phyloP scores from a whole-genome alignment of 2,113 vertebrate genomes.

The Pachyramphus minor region DNA sequence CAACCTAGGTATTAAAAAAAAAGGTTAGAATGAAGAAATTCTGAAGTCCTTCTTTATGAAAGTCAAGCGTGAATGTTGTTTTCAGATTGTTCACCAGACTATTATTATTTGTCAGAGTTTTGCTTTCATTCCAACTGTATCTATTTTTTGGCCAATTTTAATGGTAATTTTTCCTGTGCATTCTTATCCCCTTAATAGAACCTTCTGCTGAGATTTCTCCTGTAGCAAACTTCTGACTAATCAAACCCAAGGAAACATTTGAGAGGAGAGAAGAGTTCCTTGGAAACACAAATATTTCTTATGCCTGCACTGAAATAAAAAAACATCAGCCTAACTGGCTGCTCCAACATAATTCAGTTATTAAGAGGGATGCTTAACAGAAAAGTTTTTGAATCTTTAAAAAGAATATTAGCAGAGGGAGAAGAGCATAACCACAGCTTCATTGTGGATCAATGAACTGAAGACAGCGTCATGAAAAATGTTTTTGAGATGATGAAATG shows the following conservation, averaged over 20 bases:
- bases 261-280: background rate
- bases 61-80: background rate
- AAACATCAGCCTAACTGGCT: background rate
- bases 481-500: background rate
- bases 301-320: background rate
- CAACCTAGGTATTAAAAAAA: background rate
- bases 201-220: background rate
- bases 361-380: background rate
- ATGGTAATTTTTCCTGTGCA: background rate
- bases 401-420: background rate
- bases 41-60: background rate
- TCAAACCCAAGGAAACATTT: background rate
- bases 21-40: background rate
- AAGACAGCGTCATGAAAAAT: background rate
- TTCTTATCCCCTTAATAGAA: background rate
- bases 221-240: background rate
- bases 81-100: background rate
- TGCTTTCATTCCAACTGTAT: background rate
- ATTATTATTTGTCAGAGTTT: background rate
- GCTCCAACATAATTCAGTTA: background rate
- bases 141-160: background rate
- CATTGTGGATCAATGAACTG: accelerated
- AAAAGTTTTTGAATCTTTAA: background rate
- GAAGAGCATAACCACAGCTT: background rate
- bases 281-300: background rate